phyloP scores from a whole-genome alignment of 2,797 vertebrate genomes.

The Heteromormyrus szaboi region DNA sequence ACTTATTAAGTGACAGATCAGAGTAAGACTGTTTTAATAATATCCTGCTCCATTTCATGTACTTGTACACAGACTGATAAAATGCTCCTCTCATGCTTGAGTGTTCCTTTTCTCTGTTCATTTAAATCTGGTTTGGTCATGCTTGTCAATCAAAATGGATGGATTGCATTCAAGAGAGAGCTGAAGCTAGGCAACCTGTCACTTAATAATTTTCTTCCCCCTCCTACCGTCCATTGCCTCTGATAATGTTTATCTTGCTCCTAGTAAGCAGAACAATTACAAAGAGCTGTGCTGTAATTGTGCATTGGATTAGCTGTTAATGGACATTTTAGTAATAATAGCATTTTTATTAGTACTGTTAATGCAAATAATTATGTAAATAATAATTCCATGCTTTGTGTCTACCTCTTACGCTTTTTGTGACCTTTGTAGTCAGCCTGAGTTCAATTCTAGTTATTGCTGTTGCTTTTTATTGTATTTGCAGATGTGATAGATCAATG shows the following conservation, averaged over 20 bases:
- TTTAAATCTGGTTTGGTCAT: constrained; percentile 61
- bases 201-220: constrained; percentile 46
- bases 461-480: neutral
- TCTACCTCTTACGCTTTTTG: constrained; percentile 39
- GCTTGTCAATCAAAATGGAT: constrained; percentile 58
- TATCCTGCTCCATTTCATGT: constrained; percentile 56
- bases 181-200: constrained; percentile 51
- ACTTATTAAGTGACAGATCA: constrained; percentile 66
- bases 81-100: constrained; percentile 36
- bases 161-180: constrained; percentile 61
- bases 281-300: constrained; percentile 62
- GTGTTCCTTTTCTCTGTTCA: constrained; percentile 58
- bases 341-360: constrained; percentile 67
- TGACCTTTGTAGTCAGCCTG: constrained; percentile 11
- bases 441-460: constrained; percentile 16
- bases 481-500: neutral
- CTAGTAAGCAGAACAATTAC: constrained; percentile 47
- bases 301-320: constrained; percentile 69
- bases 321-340: constrained; percentile 67
- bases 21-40: constrained; percentile 59
- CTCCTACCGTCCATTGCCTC: constrained; percentile 38
- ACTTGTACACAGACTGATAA: constrained; percentile 58
- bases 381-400: constrained; percentile 59
- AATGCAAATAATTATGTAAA: constrained; percentile 45
- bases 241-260: constrained; percentile 50